Conservation (phyloP, 2,797 vertebrate species). For the Myotis daubentonii region DNA sequence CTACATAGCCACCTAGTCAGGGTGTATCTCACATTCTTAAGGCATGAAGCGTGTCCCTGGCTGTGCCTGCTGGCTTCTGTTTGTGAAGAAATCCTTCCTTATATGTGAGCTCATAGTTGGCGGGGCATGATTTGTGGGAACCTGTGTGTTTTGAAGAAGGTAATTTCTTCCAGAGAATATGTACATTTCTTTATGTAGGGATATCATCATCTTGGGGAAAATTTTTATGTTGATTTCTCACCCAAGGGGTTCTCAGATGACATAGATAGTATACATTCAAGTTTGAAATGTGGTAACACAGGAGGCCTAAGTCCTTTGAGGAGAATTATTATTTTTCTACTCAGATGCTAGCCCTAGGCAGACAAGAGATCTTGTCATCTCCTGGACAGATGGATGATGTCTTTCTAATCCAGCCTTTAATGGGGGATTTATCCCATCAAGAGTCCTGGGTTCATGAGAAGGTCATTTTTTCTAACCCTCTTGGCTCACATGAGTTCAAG, state of each 20-base stretch:
- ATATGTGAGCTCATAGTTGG: not conserved
- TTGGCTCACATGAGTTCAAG: not conserved
- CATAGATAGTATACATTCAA: not conserved
- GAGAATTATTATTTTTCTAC: not conserved
- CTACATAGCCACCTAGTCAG: not conserved
- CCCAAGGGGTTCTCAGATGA: not conserved
- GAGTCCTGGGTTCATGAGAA: not conserved
- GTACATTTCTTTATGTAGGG: not conserved
- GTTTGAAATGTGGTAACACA: not conserved
- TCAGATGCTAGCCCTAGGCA: not conserved
- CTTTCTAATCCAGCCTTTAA: not conserved
- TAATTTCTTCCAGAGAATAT: slow-evolving; percentile 20
- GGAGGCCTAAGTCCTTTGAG: not conserved
- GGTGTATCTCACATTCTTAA: not conserved
- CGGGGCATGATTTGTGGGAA: not conserved
- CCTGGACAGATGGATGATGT: not conserved
- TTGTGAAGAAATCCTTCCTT: not conserved
- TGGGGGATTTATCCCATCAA: not conserved
- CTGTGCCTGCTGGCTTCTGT: not conserved
- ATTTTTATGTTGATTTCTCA: slow-evolving; percentile 14
- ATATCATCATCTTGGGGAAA: not conserved
- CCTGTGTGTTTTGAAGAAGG: not conserved
- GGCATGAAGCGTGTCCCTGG: not conserved
- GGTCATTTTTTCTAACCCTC: not conserved
- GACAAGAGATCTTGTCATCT: not conserved